Evolutionary conservation across 2,888 invertebrate species (phyloP).

Genomic region (Steinernema scapterisci): DNA sequence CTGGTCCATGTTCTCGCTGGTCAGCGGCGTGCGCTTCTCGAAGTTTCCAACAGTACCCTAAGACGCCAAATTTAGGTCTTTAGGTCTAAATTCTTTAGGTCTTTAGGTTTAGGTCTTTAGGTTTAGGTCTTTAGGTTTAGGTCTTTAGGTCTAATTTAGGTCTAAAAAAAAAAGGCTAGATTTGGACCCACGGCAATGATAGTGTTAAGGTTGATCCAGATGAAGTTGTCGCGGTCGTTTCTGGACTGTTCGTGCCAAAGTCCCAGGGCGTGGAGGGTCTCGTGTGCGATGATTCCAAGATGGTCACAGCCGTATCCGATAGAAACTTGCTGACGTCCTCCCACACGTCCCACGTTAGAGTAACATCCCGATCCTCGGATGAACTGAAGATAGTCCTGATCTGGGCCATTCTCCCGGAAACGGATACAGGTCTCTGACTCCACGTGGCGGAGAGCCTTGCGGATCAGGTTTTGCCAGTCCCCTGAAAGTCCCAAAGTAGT

Average conservation of each 20-base stretch:
- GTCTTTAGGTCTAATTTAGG: too few species aligned
- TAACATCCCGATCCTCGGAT: constrained; percentile 55
- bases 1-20: constrained; percentile 62
- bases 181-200: constrained; percentile 50
- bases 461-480: constrained; percentile 55
- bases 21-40: constrained; percentile 58
- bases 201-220: constrained; percentile 49
- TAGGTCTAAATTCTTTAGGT: too few species aligned
- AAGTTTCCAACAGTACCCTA: constrained; percentile 65
- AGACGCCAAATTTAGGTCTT: background rate
- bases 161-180: constrained; percentile 1
- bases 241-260: constrained; percentile 67
- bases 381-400: constrained; percentile 43
- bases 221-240: constrained; percentile 58
- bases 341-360: constrained; percentile 61
- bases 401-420: constrained; percentile 57
- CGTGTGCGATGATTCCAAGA: constrained; percentile 43
- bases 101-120: too few species aligned
- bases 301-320: constrained; percentile 63
- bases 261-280: constrained; percentile 45
- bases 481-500: constrained; percentile 40
- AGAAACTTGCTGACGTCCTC: constrained; percentile 59
- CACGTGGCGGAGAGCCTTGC: constrained; percentile 54
- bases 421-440: constrained; percentile 60
- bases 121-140: too few species aligned